Conservation (phyloP, 2,888 invertebrate species). For the Stenichneumon culpator region DNA sequence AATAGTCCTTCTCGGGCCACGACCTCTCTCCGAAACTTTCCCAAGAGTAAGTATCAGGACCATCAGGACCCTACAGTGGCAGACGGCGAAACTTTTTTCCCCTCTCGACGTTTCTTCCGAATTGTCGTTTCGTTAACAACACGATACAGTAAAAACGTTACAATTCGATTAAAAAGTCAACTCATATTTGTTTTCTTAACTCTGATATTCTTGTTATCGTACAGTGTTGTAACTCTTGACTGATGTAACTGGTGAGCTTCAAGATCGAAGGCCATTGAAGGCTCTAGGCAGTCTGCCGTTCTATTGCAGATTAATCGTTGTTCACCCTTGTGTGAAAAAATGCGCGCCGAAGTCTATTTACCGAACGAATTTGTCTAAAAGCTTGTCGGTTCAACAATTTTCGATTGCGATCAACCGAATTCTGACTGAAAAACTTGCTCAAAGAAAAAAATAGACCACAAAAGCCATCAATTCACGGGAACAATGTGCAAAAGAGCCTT, state of each 20-base stretch:
- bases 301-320: background rate
- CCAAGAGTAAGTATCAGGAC: background rate
- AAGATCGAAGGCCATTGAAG: background rate
- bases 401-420: background rate
- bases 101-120: background rate
- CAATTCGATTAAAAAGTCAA: background rate
- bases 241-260: background rate
- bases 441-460: background rate
- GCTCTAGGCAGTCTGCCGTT: background rate
- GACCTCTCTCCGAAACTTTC: conserved; percentile 37
- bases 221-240: too few species aligned
- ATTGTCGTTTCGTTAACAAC: background rate
- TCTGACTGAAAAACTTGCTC: background rate
- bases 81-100: background rate
- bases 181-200: background rate
- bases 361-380: background rate
- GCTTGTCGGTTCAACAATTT: background rate
- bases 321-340: background rate
- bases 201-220: too few species aligned
- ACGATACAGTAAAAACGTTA: background rate
- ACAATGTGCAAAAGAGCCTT: background rate
- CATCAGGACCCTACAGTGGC: background rate
- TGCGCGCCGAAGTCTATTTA: background rate
- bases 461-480: background rate
- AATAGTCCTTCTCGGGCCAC: conserved; percentile 42